Evolutionary conservation across 1,140 invertebrate species (phyloP).

Genomic region (Plutomurus gul): DNA sequence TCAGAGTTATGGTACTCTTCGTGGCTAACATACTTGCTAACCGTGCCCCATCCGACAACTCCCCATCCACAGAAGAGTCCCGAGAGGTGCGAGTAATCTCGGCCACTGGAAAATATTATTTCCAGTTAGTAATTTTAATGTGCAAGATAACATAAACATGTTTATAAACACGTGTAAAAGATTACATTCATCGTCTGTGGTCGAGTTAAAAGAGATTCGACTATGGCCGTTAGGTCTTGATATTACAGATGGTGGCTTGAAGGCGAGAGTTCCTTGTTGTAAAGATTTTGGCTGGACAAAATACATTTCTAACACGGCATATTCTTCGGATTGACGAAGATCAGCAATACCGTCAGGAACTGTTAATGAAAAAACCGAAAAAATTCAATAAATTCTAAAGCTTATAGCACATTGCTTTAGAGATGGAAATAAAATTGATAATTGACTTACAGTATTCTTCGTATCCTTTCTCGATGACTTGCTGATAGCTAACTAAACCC

Average conservation of each 20-base stretch:
- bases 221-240: constrained; percentile 16
- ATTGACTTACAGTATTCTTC: neutral
- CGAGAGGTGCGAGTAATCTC: neutral
- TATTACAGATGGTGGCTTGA: constrained; percentile 63
- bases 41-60: neutral
- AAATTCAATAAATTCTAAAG: neutral
- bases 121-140: no score
- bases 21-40: neutral
- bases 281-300: constrained; percentile 86
- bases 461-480: neutral
- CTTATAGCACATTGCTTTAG: neutral
- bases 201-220: constrained; percentile 45
- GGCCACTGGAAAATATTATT: constrained; percentile 11
- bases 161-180: no score
- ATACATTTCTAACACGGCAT: constrained; percentile 71
- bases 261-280: constrained; percentile 81
- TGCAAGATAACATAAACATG: no score
- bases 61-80: neutral
- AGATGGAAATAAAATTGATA: neutral
- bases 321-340: neutral
- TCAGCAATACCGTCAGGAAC: neutral
- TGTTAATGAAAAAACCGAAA: no score
- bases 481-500: neutral
- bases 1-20: neutral
- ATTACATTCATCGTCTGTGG: constrained; percentile 3